These are phyloP conservation scores for Cephalopachus bancanus DNA, from an alignment of 2,797 vertebrate species.

Conservation along the genomic window DNA sequence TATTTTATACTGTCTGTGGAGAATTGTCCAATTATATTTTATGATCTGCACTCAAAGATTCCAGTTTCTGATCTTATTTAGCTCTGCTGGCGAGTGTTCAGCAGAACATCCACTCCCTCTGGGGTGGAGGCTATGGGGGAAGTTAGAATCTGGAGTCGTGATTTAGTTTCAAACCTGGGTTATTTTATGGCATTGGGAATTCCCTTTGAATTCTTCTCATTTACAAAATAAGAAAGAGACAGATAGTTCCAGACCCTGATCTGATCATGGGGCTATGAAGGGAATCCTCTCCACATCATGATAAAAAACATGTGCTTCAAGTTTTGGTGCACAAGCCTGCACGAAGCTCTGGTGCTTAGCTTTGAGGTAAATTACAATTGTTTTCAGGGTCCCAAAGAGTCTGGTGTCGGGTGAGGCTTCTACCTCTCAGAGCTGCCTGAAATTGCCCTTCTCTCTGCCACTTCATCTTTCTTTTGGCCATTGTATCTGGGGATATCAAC, in stretches of 20 bases:
- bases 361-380: background rate
- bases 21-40: conserved; percentile 79
- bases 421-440: background rate
- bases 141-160: background rate
- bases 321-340: background rate
- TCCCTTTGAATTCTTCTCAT: background rate
- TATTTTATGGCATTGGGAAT: background rate
- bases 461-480: background rate
- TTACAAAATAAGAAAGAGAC: background rate
- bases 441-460: background rate
- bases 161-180: background rate
- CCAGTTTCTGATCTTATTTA: conserved; percentile 67
- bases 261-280: background rate
- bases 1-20: conserved; percentile 77
- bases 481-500: background rate
- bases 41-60: conserved; percentile 66
- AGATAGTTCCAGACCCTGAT: background rate
- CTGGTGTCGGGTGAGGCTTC: background rate
- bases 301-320: background rate
- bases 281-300: background rate
- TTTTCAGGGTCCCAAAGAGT: background rate
- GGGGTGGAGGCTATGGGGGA: background rate
- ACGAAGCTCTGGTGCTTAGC: background rate
- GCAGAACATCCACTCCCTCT: background rate
- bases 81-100: background rate